phyloP scores from a whole-genome alignment of 2,113 vertebrate species.

The Microtus oregoni region DNA sequence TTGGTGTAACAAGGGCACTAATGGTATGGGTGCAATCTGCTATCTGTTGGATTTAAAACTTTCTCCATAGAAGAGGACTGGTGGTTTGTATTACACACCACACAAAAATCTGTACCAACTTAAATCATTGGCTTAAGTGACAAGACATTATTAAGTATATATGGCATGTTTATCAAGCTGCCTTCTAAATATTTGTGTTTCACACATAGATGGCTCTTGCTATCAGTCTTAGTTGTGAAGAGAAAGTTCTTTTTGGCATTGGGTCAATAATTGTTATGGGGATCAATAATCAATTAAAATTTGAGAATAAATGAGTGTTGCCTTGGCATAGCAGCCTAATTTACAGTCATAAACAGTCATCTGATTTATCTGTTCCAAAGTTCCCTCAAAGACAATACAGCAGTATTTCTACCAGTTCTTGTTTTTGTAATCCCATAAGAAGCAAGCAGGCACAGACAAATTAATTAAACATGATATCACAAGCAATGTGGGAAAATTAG shows the following conservation, averaged over 20 bases:
- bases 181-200: no score
- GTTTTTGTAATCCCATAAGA: conserved; percentile 40
- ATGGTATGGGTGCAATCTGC: not conserved
- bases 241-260: no score
- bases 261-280: no score
- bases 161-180: no score
- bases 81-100: not conserved
- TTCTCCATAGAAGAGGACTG: not conserved
- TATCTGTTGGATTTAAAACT: not conserved
- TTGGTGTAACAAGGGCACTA: not conserved
- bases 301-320: not conserved
- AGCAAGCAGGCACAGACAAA: not conserved
- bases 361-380: not conserved
- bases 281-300: no score
- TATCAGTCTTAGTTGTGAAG: no score
- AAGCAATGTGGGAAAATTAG: not conserved
- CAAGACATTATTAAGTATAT: not conserved
- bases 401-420: not conserved
- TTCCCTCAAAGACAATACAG: not conserved
- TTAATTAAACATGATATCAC: not conserved
- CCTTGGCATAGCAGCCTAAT: not conserved
- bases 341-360: not conserved
- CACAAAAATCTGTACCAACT: not conserved
- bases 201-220: no score
- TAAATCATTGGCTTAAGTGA: not conserved